A percentile compares a stretch with the other conserved stretches of the same genome.
These are phyloP conservation scores for Triops longicaudatus DNA, from an alignment of 1,140 invertebrate genomes.

Conservation along the genomic window DNA sequence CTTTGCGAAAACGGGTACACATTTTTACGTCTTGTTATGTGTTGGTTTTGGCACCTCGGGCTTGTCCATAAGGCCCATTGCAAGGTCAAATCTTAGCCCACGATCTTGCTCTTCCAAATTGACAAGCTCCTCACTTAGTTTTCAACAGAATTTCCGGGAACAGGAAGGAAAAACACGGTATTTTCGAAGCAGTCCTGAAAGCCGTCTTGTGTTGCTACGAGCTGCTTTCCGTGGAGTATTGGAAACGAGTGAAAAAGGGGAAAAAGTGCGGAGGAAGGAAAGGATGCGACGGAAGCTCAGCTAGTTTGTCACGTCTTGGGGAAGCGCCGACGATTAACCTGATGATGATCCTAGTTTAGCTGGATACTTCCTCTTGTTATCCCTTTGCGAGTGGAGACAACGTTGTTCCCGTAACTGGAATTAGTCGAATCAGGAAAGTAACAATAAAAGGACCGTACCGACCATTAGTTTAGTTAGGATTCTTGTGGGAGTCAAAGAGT, in stretches of 20 bases:
- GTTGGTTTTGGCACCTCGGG: background rate
- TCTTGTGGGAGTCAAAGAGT: background rate
- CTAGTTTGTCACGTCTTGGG: slow-evolving; percentile 5
- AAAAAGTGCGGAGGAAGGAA: background rate
- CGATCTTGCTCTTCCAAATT: background rate
- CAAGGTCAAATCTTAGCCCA: background rate
- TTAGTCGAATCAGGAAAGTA: background rate
- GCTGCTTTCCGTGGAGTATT: background rate
- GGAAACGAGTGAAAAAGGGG: background rate
- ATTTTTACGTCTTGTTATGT: background rate
- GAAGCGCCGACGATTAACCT: slow-evolving; percentile 2
- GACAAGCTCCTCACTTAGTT: background rate
- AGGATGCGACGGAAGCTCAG: background rate
- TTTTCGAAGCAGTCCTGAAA: background rate
- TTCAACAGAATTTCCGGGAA: background rate
- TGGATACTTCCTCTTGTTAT: slow-evolving; percentile 9
- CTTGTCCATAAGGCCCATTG: background rate
- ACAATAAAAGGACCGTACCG: background rate
- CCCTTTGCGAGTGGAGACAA: background rate
- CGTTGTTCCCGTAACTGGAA: background rate
- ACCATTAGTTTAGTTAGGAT: slow-evolving; percentile 7
- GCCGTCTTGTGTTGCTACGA: background rate
- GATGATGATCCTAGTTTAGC: slow-evolving; percentile 15
- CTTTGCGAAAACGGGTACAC: background rate
- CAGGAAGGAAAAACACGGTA: background rate